Evolutionary conservation across 64 coral and sea anemone genomes (phyloP), one percentile per base, ranked within the genome.

Genomic region (Catalaphyllia jardinei): DNA sequence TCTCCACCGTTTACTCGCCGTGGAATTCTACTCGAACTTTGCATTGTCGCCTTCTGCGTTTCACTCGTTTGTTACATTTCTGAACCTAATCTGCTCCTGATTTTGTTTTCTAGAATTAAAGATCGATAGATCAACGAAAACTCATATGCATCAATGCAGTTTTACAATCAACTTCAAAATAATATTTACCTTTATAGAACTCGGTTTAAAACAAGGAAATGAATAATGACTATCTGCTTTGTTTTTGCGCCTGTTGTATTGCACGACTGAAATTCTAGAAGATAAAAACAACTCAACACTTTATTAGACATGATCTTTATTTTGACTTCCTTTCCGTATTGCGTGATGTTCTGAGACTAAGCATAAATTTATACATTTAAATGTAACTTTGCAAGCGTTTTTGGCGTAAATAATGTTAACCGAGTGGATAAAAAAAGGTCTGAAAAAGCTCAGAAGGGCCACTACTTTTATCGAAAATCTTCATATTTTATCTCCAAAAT

Each of bases 11-110:
- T 42, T 28, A 24, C 8, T 71, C 17, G 31, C 25, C 63, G 81
- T 28, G 81, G 60, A 71, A 71, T 69, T 52, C 62, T 85, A 50
- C 81, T 85, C 15, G 62, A 85, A 71, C 30, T 27, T 52, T 71
- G 62, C 81, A 71, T 51, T 14, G 17, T 25, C 28, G 1, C 13
- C 30, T 4, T 77, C 8, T 20, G 38, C 38, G 74, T 42, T 42
- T 73, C 71, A 13, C 71, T 73, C 29, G 10, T 20, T 18, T 24
- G 19, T 24, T 10, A 22, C 17, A 50, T 19, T 24, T 76, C 38
- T 67, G 52, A 79, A 79, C n/a, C 10, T 55, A 57, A 81, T 62
- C 17, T 29, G n/a, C 18, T 46, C 35, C 38, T 67, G 31, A 35
- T 83, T 83, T 10, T 10, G 22, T 69, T 69, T 69, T 69, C n/a